Evolutionary conservation across 2,113 vertebrate genomes (phyloP), one percentile per base, ranked within the genome.

Genomic region (Nanorana parkeri): DNA sequence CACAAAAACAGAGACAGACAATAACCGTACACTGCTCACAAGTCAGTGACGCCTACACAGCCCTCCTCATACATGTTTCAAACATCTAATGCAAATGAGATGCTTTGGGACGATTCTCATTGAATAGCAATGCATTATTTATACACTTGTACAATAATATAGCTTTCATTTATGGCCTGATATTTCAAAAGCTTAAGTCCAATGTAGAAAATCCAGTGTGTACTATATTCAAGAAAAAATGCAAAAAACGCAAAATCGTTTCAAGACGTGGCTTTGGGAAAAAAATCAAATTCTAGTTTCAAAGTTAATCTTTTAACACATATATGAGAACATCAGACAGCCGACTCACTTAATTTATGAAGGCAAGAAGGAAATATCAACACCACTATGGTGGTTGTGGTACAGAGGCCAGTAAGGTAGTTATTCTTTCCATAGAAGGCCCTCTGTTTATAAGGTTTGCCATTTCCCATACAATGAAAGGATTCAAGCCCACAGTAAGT

Each of bases 91-190:
- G 28, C 17, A 67, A 56, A 47, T 11, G 29, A n/a, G 11, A 82
- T 75, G 80, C 80, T 61, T 74, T 74, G 51, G 69, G 61, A 61
- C 56, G 28, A 63, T 52, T 81, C 58, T 65, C 56, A 58, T 65
- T 28, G 64, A 82, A 67, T 67, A 23, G 51, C 63, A 75, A 82
- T 82, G 63, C 28, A 82, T 82, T 81, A 81, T 81, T 81, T 81
- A 81, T 81, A 32, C 15, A 29, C 60, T 36, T 75, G 51, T 66
- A 67, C 80, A 82, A 67, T 75, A 82, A 75, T 56, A 67, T 23
- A 81, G 47, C 69, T 81, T 66, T 81, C 80, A 74, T 73, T 81
- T 56, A 74, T 32, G 28, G n/a, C 58, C 26, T 56, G 47, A 73
- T 74, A 66, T 74, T 81, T 74, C 51, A 74, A 10, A n/a, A 66